Evolutionary conservation across 2,888 invertebrate genomes (phyloP).

Genomic region (Tinea pellionella): DNA sequence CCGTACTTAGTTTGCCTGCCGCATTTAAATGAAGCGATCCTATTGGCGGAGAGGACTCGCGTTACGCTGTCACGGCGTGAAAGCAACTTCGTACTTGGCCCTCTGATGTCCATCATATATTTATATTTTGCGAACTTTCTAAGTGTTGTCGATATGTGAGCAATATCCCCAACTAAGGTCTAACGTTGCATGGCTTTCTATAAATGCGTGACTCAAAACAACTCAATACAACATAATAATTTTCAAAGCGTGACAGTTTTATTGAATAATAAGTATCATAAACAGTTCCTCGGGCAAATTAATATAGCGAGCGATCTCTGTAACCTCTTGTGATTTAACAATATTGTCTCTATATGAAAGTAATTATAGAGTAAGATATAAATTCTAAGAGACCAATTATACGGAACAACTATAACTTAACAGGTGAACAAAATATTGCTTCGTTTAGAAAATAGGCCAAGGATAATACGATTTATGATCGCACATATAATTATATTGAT

Average conservation of each 20-base stretch:
- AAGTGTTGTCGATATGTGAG: neutral
- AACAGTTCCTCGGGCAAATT: conserved; percentile 36
- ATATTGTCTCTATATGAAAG: conserved; percentile 44
- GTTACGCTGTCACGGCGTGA: too few species aligned
- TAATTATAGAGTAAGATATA: conserved; percentile 38
- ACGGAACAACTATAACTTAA: neutral
- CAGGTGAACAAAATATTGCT: neutral
- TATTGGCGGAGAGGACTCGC: too few species aligned
- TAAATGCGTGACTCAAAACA: conserved; percentile 9
- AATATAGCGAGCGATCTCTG: conserved; percentile 22
- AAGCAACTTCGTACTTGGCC: too few species aligned
- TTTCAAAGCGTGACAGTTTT: conserved; percentile 37
- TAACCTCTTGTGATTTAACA: conserved; percentile 43
- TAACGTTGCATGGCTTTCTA: neutral
- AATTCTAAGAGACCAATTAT: conserved; percentile 24
- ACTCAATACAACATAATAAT: conserved; percentile 26
- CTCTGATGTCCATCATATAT: too few species aligned
- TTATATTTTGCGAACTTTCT: too few species aligned
- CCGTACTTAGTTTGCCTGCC: too few species aligned
- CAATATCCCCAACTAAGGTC: neutral
- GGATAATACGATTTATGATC: neutral
- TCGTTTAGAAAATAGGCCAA: neutral
- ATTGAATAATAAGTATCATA: conserved; percentile 47
- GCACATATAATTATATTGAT: too few species aligned
- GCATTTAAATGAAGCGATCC: too few species aligned